Evolutionary conservation across 2,113 vertebrate species (phyloP), one percentile per base, ranked within the genome.

Genomic region (Pelecanoides urinatrix): DNA sequence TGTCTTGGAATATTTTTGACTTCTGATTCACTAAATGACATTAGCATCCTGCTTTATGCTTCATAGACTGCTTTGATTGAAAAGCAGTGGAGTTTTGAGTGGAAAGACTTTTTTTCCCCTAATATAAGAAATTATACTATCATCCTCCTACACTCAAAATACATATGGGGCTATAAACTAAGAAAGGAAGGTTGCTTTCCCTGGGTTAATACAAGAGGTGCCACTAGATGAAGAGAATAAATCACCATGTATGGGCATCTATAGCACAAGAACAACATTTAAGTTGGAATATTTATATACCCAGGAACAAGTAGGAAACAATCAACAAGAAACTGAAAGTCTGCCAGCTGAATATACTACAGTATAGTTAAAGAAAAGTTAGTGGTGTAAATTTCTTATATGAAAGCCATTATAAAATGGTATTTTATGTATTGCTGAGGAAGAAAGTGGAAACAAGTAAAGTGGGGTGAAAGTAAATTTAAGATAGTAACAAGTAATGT

Each of bases 91-190:
- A 73, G 21, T 61, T 83, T 56, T 44, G 40, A 88, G 36, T 36
- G 36, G 17, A 88, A 76, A 65, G 9, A 42, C 10, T 21, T 58
- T 63, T 67, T 49, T 49, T 13, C 3, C 21, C 74, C 32, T 26
- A 72, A 68, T 16, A 34, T 30, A 79, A 75, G 29, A 52, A 76
- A 87, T 23, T 61, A 23, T n/a, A 29, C 17, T 55, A 27, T 36
- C n/a, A 58, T 62, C 18, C 5, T 74, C 23, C 44, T 85, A 59
- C 16, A 34, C 17, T 53, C 26, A 68, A 86, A 92, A 76, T 65
- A 79, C 0, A 0, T 56, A 56, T 0, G 0, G 23, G 32, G 7
- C 26, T 59, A 50, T 32, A 75, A 81, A 55, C 16, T 45, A 91
- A 62, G 26, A 40, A 44, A 42, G 45, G 14, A 82, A 88, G 10